Base-by-base conservation (phyloP, 2,797 vertebrate genomes). In the Momotus momota region DNA sequence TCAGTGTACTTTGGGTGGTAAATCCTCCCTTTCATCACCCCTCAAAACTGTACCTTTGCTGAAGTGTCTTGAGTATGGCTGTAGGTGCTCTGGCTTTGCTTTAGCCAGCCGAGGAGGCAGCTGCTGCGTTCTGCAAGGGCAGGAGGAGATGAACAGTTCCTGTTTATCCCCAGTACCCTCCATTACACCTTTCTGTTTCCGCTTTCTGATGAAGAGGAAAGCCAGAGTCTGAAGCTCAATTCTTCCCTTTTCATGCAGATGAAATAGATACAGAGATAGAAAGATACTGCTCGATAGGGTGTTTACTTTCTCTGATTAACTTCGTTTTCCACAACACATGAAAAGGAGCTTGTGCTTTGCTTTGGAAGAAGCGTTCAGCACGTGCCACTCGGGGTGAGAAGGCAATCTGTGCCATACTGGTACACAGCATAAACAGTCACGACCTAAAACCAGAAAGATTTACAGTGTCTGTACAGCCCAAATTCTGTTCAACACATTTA, bases 91-190 rank as follows among this genome's bases (percentile, higher is more conserved):
- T 51, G 66, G 19, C n/a, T 88, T 86, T 62, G 70, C 14, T 62
- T 95, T 81, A 86, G 51, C 49, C 58, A 66, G 29, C 17, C 61
- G 61, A 9, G 22, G 58, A 25, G 11, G 6, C 43, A 69, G 19
- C 77, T 72, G 38, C 51, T 74, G 57, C 57, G 14, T 45, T 77
- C 54, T 88, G 75, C 22, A 79, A 29, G 22, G 29, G 77, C 57
- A 79, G 54, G n/a, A 85, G 64, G 49, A 78, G 72, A 86, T 23
- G 29, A 92, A 46, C 67, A 64, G 92, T 93, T 94, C 93, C 88
- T 94, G 81, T 95, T 97, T 96, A 92, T 92, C 87, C 87, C 86
- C 87, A 29, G 25, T 79, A 62, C 80, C 66, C 62, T 69, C 82
- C 67, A 58, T 82, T 92, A 73, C 77, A 67, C 13, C 52, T 94